Evolutionary conservation across 1,140 invertebrate species (phyloP), one percentile per base, ranked within the genome.

Genomic region (Pristionchus pacificus): DNA sequence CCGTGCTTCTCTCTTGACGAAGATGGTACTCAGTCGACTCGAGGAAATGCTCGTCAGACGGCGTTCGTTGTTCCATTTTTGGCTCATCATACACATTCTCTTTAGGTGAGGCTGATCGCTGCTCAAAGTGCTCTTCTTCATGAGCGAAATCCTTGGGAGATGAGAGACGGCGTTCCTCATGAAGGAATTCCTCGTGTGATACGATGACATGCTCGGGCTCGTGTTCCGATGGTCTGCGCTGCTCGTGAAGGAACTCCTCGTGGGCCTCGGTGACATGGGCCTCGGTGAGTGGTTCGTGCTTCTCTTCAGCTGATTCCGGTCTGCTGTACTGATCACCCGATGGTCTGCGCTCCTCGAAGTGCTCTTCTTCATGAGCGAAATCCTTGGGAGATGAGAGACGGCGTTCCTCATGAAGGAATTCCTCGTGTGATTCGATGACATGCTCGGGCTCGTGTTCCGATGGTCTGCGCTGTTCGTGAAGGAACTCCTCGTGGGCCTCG

Each of bases 41-140:
- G 15, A 19, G 27, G 19, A 14, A 13, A 27, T 64, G 25, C 10
- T 31, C 62, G 19, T 14, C 10, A 61, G 10, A 25, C 6, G 29
- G 6, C 10, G 60, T 13, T 24, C 65, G n/a, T 61, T 61, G n/a
- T 25, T n/a, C 24, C 6, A n/a, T 14, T 14, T 14, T 14, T 57
- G 14, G 14, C 55, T 57, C 55, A 28, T n/a, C 0, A 28, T 25
- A 61, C 25, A 25, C 24, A 27, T 64, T 64, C 62, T 64, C 62
- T 13, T 27, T 15, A 2, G 15, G 2, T 13, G 62, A 25, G 24
- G 3, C 32, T 19, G 65, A 13, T 59, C 38, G 14, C 24, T 61
- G 6, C 30, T 64, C 62, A 29, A 29, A 27, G 25, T 29, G 19
- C 62, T 64, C 62, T 64, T 65, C 63, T 29, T 49, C 6, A 10